These are phyloP conservation scores for Boloria selene DNA, from an alignment of 2,888 invertebrate species.

Conservation along the genomic window DNA sequence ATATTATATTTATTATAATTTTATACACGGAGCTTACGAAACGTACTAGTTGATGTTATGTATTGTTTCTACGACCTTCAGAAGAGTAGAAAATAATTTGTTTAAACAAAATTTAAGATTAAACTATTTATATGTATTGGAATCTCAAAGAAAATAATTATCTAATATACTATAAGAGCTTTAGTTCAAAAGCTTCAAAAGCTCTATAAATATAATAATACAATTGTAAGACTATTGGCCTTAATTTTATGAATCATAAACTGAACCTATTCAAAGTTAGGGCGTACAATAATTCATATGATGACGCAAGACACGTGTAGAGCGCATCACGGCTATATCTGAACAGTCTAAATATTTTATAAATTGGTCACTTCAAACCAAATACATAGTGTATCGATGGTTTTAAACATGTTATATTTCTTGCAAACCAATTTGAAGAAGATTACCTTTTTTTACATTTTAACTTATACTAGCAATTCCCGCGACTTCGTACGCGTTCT, in stretches of 20 bases:
- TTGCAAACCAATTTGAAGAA: too few relatives aligned
- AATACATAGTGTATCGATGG: too few relatives aligned
- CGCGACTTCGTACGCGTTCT: too few relatives aligned
- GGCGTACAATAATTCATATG: slow-evolving; percentile 11
- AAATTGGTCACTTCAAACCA: too few relatives aligned
- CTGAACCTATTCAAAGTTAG: neutral
- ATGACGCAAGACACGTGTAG: slow-evolving; percentile 22
- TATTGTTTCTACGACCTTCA: too few relatives aligned
- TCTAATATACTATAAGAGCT: neutral
- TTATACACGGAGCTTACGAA: neutral
- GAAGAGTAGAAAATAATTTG: too few relatives aligned
- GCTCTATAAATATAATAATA: slow-evolving; percentile 6
- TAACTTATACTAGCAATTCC: too few relatives aligned
- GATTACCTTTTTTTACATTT: too few relatives aligned
- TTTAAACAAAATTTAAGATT: too few relatives aligned
- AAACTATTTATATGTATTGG: too few relatives aligned
- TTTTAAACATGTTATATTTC: too few relatives aligned
- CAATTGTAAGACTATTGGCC: slow-evolving; percentile 14
- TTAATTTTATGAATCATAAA: slow-evolving; percentile 17
- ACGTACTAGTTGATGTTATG: neutral
- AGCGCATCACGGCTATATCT: slow-evolving; percentile 5
- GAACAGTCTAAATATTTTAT: slow-evolving; percentile 1
- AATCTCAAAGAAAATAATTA: neutral
- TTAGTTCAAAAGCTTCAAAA: neutral
- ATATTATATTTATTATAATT: neutral